Base-by-base conservation (phyloP, 2,888 invertebrate species). In the Agriopis leucophaearia region DNA sequence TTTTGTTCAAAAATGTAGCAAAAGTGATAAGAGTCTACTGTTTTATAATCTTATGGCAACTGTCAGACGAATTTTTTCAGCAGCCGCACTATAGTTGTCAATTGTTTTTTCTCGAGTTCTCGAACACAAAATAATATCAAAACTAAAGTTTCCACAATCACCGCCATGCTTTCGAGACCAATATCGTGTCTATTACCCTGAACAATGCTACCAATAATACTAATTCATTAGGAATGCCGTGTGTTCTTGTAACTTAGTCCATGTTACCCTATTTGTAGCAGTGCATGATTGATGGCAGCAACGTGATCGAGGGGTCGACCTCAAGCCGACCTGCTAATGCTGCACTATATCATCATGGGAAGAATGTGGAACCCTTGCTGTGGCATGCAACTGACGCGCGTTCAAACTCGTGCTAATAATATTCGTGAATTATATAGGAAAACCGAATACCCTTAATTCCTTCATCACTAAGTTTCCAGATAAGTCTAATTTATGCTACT, bases 281-380 rank as follows among this genome's bases (percentile, higher is more conserved):
- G 75, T 74, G 66, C 81, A 79, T 83, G 82, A 82, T 78, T 78
- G 81, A 83, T 83, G 81, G 72, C 76, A 78, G 79, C 78, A 75
- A 79, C 81, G 81, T 81, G 83, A 81, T 83, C 83, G 79, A 81
- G 80, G 79, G 79, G 66, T 55, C 62, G 35, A 62, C 64, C 69
- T 42, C 52, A 47, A 62, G 69, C 52, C 60, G 55, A n/a, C 55
- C 59, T 61, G 51, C 66, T 67, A 67, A 67, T 50, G 64, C 45
- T 64, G 63, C 60, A 55, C 44, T 64, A 48, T 27, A 47, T 68
- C 63, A 68, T 68, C 56, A 56, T 13, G 50, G 36, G 58, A 64
- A 44, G 68, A 68, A 59, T 59, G 62, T 48, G 62, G 16, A 64
- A 42, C 57, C 45, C 58, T 38, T 8, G 12, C n/a, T 42, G 7